Evolutionary conservation across 2,888 invertebrate genomes (phyloP).

Genomic region (Dugesia japonica): DNA sequence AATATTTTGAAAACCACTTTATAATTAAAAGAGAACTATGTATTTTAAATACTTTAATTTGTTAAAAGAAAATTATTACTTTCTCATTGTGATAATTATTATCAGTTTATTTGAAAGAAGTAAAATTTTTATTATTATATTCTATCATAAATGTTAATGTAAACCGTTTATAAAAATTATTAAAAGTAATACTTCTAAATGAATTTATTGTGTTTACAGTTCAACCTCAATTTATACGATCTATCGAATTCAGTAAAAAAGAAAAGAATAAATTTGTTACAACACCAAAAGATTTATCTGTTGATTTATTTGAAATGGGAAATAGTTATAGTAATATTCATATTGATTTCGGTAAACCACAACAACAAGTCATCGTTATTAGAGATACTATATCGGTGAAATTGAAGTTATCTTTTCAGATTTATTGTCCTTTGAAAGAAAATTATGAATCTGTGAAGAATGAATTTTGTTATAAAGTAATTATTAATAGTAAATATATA

Average conservation of each 20-base stretch:
- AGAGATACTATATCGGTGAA: background rate
- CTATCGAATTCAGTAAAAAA: background rate
- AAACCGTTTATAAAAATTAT: too few species aligned
- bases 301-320: background rate
- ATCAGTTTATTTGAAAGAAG: too few species aligned
- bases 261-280: background rate
- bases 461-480: constrained; percentile 7
- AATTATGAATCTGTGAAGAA: background rate
- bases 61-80: too few species aligned
- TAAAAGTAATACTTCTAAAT: too few species aligned
- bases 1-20: too few species aligned
- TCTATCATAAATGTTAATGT: too few species aligned
- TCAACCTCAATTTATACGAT: background rate
- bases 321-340: background rate
- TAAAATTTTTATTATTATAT: too few species aligned
- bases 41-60: too few species aligned
- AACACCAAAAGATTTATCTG: background rate
- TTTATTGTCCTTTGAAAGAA: background rate
- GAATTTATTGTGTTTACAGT: background rate
- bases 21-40: too few species aligned
- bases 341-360: background rate
- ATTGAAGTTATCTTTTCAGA: background rate
- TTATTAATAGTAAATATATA: too few species aligned
- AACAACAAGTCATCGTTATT: background rate
- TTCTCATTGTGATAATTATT: too few species aligned